Conservation (phyloP, 1,140 invertebrate species). For the Acromyrmex charruanus region DNA sequence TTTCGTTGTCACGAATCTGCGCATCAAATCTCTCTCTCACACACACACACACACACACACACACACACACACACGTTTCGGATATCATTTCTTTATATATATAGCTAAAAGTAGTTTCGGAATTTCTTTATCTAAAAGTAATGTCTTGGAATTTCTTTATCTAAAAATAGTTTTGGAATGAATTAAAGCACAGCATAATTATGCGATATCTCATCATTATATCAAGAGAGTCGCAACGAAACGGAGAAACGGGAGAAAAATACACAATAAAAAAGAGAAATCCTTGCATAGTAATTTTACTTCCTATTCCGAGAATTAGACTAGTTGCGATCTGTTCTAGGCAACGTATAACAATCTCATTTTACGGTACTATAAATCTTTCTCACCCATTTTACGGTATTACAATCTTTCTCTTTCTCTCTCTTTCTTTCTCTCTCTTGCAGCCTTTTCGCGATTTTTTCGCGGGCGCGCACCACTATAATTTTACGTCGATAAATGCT, state of each 20-base stretch:
- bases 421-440: background rate
- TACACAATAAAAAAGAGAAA: slow-evolving; percentile 1
- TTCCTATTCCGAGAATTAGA: slow-evolving; percentile 7
- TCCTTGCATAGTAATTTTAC: background rate
- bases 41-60: too few relatives aligned
- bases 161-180: too few relatives aligned
- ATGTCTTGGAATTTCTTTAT: too few relatives aligned
- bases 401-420: background rate
- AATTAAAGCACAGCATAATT: background rate
- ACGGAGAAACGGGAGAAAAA: background rate
- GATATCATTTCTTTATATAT: background rate
- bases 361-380: slow-evolving; percentile 51
- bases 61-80: background rate
- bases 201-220: background rate
- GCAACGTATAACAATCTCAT: slow-evolving; percentile 22
- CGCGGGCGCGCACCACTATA: background rate
- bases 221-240: background rate
- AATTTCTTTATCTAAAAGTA: too few relatives aligned
- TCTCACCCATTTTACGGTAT: background rate
- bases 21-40: background rate
- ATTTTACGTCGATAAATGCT: slow-evolving; percentile 41
- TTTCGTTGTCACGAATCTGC: background rate
- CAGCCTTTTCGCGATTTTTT: slow-evolving; percentile 6
- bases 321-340: slow-evolving; percentile 16
- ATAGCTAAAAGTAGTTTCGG: too few relatives aligned